phyloP scores from a whole-genome alignment of 1,140 invertebrate genomes.

The Pararge aegeria region DNA sequence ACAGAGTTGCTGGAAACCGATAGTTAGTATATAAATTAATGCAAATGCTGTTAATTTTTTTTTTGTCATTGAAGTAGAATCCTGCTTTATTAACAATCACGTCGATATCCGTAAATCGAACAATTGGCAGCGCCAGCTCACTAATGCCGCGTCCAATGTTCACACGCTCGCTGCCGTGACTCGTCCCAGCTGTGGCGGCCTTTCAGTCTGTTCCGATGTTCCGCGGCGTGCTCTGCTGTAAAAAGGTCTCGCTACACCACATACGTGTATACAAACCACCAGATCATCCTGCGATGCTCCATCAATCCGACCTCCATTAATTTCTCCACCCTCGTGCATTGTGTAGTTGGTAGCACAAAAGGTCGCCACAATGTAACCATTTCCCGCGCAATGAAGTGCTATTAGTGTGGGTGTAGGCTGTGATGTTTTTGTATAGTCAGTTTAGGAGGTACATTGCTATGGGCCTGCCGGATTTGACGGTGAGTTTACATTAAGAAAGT shows the following conservation, averaged over 20 bases:
- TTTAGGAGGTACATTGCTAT: slow-evolving; percentile 54
- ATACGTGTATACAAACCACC: slow-evolving; percentile 3
- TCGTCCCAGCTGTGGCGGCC: slow-evolving; percentile 27
- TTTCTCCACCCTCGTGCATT: background rate
- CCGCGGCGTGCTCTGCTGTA: slow-evolving; percentile 67
- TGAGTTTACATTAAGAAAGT: slow-evolving; percentile 39
- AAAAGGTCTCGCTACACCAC: slow-evolving; percentile 47
- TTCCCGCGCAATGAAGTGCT: slow-evolving; percentile 23
- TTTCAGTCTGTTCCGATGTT: slow-evolving; percentile 63
- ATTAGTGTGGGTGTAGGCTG: slow-evolving; percentile 42
- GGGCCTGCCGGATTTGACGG: slow-evolving; percentile 69
- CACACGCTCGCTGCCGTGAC: slow-evolving; percentile 14
- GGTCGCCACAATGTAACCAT: slow-evolving; percentile 29
- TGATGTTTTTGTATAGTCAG: slow-evolving; percentile 66
- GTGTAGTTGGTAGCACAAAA: background rate
- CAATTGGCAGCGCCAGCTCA: too few species aligned
- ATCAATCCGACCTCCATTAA: slow-evolving; percentile 11
- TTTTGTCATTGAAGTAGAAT: too few species aligned
- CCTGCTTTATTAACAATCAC: too few species aligned
- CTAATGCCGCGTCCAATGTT: slow-evolving; percentile 35
- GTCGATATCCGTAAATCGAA: too few species aligned
- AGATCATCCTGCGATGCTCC: background rate
- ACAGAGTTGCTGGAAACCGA: too few species aligned
- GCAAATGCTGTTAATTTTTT: too few species aligned
- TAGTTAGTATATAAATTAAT: too few species aligned